Evolutionary conservation across 2,888 invertebrate species (phyloP), one percentile per base, ranked within the genome.

Genomic region (Furcula furcula): DNA sequence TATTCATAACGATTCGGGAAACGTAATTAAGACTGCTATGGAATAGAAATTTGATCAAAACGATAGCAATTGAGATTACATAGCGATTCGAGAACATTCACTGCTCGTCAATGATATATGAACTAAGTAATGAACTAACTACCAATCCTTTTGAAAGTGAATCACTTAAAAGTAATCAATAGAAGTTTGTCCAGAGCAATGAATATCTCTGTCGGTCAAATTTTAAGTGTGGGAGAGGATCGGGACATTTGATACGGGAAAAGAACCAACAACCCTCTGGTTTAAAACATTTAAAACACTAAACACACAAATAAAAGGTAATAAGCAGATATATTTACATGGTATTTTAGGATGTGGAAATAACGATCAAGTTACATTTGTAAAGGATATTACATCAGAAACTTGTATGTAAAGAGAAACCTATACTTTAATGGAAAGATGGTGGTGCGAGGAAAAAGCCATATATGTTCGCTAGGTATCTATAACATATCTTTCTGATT

Each of bases 181-280:
- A n/a, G 4, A 16, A 11, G 7, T 29, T 28, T 21, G 15, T 20
- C 22, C 29, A 27, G 18, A 31, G 50, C 36, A 46, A 42, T 36
- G 5, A 35, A 48, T 52, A 41, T 36, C 29, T 36, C 39, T 46
- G 46, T 39, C 44, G 33, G 33, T 34, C 34, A 15, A 27, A 36
- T 42, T 46, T 39, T 34, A 48, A 50, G 40, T 67, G 75, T 76
- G 76, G 69, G 77, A 77, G 70, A 65, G 53, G 52, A 50, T 46
- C 56, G 40, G 41, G 79, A 68, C 54, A 80, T 65, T 57, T 53
- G 77, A 81, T 77, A 82, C 68, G 62, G 71, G 67, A 76, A 63
- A 41, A 40, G 68, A 64, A 63, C 61, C 65, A 54, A 58, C 55
- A 65, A 67, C 65, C 73, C 70, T 66, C 57, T 48, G 39, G 52